A percentile compares a stretch with the other conserved stretches of the same genome.
These are phyloP conservation scores for Eupithecia subfuscata DNA, from an alignment of 2,888 invertebrate species.

Conservation along the genomic window DNA sequence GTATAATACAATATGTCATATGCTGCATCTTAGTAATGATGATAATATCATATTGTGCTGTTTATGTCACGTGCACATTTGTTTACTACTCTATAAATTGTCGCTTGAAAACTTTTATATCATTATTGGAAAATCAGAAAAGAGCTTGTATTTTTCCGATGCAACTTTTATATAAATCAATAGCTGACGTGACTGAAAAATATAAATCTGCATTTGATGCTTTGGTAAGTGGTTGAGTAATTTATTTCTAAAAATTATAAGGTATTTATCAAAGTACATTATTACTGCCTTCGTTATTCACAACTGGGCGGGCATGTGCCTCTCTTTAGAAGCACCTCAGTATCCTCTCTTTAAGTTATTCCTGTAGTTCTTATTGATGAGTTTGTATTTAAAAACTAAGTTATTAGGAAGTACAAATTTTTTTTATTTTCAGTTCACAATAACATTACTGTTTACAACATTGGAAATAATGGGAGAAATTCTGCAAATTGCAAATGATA, in stretches of 20 bases:
- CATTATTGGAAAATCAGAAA: background rate
- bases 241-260: background rate
- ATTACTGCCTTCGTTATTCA: background rate
- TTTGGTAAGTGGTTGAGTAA: background rate
- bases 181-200: background rate
- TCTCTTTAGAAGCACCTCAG: background rate
- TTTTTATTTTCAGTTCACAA: background rate
- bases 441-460: background rate
- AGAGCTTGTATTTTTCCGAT: background rate
- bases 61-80: background rate
- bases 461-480: background rate
- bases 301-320: background rate
- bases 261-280: too few relatives aligned
- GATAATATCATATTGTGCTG: background rate
- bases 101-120: background rate
- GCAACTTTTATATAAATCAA: background rate
- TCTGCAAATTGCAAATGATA: background rate
- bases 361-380: background rate
- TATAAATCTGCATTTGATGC: constrained; percentile 3
- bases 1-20: background rate
- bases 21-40: background rate
- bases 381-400: background rate
- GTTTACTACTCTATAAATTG: background rate
- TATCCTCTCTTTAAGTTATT: background rate
- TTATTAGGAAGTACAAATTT: background rate